Evolutionary conservation across 1,140 invertebrate genomes (phyloP).

Genomic region (Neuroterus valhalla): DNA sequence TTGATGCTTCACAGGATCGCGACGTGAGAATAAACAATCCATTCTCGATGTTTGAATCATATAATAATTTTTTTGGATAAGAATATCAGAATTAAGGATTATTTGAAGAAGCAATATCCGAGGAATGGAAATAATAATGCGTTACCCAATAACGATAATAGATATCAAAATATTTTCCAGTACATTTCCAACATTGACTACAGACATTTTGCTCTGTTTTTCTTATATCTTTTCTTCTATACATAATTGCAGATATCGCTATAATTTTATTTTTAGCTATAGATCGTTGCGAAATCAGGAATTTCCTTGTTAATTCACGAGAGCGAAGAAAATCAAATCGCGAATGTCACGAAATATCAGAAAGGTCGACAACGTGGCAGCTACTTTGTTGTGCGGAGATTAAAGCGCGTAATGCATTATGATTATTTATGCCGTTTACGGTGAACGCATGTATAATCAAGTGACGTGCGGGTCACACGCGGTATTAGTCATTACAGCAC

Average conservation of each 20-base stretch:
- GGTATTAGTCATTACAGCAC: conserved; percentile 49
- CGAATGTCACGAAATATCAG: conserved; percentile 52
- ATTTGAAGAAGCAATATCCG: too few species aligned
- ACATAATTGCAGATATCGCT: too few species aligned
- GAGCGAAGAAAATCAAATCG: conserved; percentile 10
- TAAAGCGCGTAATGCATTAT: conserved; percentile 53
- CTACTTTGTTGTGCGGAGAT: conserved; percentile 49
- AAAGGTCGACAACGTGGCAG: conserved; percentile 53
- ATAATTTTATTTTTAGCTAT: background rate
- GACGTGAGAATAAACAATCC: conserved; percentile 35
- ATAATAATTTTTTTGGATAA: too few species aligned
- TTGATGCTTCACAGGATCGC: conserved; percentile 43
- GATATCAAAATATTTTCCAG: too few species aligned
- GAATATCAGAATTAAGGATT: too few species aligned
- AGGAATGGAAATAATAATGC: too few species aligned
- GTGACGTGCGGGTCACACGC: conserved; percentile 52
- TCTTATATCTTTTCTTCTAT: too few species aligned
- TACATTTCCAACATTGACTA: too few species aligned
- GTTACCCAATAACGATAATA: too few species aligned
- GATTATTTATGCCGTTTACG: conserved; percentile 49
- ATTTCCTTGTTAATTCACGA: background rate
- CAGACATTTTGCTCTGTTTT: too few species aligned
- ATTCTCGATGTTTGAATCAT: too few species aligned
- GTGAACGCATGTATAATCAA: conserved; percentile 48
- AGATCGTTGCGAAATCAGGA: conserved; percentile 4